Percentiles rank a stretch among this genome's conserved stretches.
These are phyloP conservation scores for Hyles euphorbiae DNA, from an alignment of 1,140 invertebrate species.

Conservation along the genomic window DNA sequence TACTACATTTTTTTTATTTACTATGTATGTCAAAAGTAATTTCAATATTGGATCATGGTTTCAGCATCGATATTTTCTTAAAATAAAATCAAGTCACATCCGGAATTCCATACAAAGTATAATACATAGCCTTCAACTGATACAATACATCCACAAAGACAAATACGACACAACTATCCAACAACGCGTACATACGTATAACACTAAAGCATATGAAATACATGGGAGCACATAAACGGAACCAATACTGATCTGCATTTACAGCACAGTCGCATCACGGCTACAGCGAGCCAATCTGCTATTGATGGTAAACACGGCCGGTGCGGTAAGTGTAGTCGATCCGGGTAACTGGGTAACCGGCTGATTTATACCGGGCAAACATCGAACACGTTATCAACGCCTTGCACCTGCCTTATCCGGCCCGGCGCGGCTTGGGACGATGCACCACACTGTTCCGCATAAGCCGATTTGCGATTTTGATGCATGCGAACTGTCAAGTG, in stretches of 20 bases:
- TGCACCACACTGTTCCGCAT: slow-evolving; percentile 23
- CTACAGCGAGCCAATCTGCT: slow-evolving; percentile 11
- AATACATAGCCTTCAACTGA: too few species aligned
- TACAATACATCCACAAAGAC: too few species aligned
- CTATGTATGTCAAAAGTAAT: too few species aligned
- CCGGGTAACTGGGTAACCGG: slow-evolving; percentile 16
- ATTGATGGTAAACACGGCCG: slow-evolving; percentile 24
- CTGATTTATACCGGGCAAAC: slow-evolving; percentile 39
- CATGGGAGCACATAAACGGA: background rate
- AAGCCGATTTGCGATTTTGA: slow-evolving; percentile 45
- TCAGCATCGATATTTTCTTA: too few species aligned
- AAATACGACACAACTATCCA: background rate
- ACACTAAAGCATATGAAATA: background rate
- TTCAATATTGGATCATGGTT: too few species aligned
- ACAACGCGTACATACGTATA: background rate
- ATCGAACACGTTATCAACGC: slow-evolving; percentile 40
- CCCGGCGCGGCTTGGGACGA: slow-evolving; percentile 13
- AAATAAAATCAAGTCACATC: too few species aligned
- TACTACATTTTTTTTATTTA: too few species aligned
- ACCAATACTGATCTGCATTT: slow-evolving; percentile 19
- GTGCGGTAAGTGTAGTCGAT: slow-evolving; percentile 23
- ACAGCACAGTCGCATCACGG: slow-evolving; percentile 13
- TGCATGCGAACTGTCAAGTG: slow-evolving; percentile 27
- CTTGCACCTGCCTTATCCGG: slow-evolving; percentile 49
- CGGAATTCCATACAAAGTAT: too few species aligned